Percentiles rank a stretch among this genome's conserved stretches.
Evolutionary conservation across 2,113 vertebrate genomes (phyloP).

Genomic region (Brevimyrus niger): DNA sequence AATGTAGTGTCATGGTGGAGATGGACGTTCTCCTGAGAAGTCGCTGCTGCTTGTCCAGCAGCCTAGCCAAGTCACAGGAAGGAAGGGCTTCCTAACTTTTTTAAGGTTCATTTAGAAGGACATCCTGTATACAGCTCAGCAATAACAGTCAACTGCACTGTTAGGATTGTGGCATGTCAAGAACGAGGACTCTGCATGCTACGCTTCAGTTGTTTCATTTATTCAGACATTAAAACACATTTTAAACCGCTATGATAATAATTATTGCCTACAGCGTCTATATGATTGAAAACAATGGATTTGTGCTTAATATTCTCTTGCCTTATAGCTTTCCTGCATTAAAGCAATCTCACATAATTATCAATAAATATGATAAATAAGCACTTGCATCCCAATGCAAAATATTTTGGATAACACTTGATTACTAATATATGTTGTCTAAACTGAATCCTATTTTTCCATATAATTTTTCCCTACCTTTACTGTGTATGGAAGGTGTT

Average conservation of each 20-base stretch:
- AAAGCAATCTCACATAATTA: not conserved
- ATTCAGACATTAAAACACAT: not conserved
- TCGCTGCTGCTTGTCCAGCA: conserved; percentile 52
- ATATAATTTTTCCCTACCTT: not conserved
- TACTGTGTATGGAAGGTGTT: not conserved
- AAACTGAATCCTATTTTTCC: not conserved
- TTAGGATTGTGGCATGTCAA: not conserved
- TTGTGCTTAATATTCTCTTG: not conserved
- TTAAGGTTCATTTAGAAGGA: conserved; percentile 66
- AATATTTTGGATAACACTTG: not conserved
- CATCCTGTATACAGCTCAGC: conserved; percentile 64
- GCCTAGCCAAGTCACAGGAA: conserved; percentile 41
- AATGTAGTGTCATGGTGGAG: too few species aligned
- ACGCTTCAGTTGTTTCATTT: conserved; percentile 5
- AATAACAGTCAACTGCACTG: conserved; percentile 44
- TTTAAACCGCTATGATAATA: not conserved
- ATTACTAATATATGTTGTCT: not conserved
- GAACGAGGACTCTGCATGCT: not conserved
- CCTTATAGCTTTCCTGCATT: not conserved
- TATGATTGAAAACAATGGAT: conserved; percentile 1
- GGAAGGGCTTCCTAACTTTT: conserved; percentile 58
- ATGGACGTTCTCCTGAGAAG: conserved; percentile 50
- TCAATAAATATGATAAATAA: not conserved
- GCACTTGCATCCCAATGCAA: not conserved
- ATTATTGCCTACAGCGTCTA: not conserved